A percentile compares a stretch with the other conserved stretches of the same genome.
Conservation (phyloP, 2,113 vertebrate genomes). For the Axis porcinus region DNA sequence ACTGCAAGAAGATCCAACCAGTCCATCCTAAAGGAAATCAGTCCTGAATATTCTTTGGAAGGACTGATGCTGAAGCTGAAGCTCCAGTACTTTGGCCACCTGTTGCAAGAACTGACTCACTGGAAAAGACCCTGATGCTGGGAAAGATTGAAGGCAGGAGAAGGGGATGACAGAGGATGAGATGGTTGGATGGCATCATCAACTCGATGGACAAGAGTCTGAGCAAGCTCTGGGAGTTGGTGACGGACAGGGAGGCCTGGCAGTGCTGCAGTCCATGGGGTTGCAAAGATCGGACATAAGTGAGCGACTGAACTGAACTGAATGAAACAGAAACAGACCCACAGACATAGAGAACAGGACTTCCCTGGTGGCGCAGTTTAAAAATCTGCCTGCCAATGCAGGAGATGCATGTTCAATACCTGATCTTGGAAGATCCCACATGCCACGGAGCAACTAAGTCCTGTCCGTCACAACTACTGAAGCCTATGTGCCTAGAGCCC, state of each 20-base stretch:
- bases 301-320: neutral
- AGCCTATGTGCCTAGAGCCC: neutral
- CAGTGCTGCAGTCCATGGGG: neutral
- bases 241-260: neutral
- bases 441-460: neutral
- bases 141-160: neutral
- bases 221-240: neutral
- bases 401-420: neutral
- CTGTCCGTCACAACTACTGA: neutral
- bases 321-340: neutral
- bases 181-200: neutral
- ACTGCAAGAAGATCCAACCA: neutral
- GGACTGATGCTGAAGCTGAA: neutral
- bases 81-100: neutral
- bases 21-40: neutral
- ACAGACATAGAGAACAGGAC: neutral
- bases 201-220: neutral
- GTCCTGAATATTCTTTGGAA: neutral
- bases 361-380: neutral
- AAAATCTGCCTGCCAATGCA: neutral
- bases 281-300: neutral
- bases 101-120: neutral
- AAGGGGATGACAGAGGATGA: neutral
- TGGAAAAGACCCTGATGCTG: neutral
- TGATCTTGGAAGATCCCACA: neutral